These are phyloP conservation scores for Epizoanthus rinbou DNA, from an alignment of 92 coral and sea anemone genomes.

Conservation along the genomic window DNA sequence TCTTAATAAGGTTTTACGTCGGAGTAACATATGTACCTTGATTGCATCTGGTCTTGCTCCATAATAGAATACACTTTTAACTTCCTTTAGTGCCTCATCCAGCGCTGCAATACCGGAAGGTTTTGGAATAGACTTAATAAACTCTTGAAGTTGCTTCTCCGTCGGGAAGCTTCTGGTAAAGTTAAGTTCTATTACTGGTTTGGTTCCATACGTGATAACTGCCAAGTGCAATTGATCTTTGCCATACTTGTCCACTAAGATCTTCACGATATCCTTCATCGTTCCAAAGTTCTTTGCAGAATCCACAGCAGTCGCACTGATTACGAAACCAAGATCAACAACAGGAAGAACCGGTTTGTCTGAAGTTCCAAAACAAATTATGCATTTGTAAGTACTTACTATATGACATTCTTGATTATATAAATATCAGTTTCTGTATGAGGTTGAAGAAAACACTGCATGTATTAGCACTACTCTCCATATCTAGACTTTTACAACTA, in stretches of 20 bases:
- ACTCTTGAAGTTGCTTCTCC: conserved; percentile 35
- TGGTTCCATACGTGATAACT: conserved; percentile 45
- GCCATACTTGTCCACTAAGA: conserved; percentile 64
- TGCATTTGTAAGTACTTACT: no score
- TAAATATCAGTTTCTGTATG: no score
- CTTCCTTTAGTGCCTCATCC: conserved; percentile 41
- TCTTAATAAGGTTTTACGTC: no score
- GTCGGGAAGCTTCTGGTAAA: conserved; percentile 40
- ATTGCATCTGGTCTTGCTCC: conserved; percentile 51
- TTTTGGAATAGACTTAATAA: conserved; percentile 38
- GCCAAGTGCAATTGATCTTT: conserved; percentile 53
- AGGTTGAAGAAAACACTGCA: no score
- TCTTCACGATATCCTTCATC: conserved; percentile 70
- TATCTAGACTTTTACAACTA: no score
- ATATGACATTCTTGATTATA: no score
- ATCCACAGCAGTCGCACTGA: conserved; percentile 71
- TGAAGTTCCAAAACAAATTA: not conserved
- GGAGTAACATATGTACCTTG: conserved; percentile 2
- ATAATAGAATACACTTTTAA: conserved; percentile 18
- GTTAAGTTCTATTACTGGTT: conserved; percentile 36
- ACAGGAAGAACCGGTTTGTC: conserved; percentile 56
- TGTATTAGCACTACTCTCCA: no score
- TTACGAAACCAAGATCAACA: conserved; percentile 83
- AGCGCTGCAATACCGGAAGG: conserved; percentile 30
- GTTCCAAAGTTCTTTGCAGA: conserved; percentile 58